Base-by-base conservation (phyloP, 2,888 invertebrate species). In the Stegana nigrithorax region DNA sequence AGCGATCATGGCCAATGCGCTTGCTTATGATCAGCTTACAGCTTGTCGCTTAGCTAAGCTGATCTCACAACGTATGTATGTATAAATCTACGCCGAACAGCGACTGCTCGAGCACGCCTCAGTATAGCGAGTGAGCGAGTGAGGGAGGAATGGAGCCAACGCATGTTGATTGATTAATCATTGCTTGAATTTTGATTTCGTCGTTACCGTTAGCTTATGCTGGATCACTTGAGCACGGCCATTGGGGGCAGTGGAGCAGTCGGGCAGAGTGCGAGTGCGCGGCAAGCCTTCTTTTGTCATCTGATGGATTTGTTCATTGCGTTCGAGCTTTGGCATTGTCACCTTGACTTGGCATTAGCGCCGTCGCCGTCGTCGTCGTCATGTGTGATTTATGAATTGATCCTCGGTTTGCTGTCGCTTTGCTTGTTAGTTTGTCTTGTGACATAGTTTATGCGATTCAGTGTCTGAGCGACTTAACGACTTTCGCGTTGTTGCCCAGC, bases 241-340 rank as follows among this genome's bases (percentile, higher is more conserved):
- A 55, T 60, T 27, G 26, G n/a, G n/a, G n/a, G 26, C 47, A 26
- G 67, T 67, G 44, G 8, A 8, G 44, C 50, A 6, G 50, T 21
- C 25, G 12, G 12, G 50, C 10, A 45, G 4, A 21, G 14, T 17
- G 17, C 19, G n/a, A 45, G 17, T 12, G n/a, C n/a, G n/a, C 39
- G 71, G 66, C 72, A 75, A 75, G 75, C 76, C 74, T 67, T 70
- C 73, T 67, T 75, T 68, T 65, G 19, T n/a, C 67, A 61, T 68
- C 68, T 75, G 75, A 75, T 75, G 75, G 79, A 75, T 75, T 79
- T 73, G 78, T 75, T 75, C 75, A 79, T 75, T 77, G 75, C 77
- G 68, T 76, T 72, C 62, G 66, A 72, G 73, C 71, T 68, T 71
- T 70, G 73, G 65, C 75, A 73, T 72, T 73, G 72, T 70, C 78